phyloP scores from a whole-genome alignment of 2,888 invertebrate species.

The Phorcus lineatus region DNA sequence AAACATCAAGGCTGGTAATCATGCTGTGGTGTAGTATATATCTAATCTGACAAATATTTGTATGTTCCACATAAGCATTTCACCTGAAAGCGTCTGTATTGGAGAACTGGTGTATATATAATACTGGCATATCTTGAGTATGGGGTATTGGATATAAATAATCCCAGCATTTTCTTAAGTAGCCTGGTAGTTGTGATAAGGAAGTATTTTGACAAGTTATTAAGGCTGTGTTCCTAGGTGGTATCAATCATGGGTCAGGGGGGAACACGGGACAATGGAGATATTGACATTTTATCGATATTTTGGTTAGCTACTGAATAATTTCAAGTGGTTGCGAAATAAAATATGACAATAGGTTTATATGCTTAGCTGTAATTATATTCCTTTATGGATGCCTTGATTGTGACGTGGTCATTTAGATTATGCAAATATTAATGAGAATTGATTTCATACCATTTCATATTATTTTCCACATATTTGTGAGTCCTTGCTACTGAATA shows the following conservation, averaged over 20 bases:
- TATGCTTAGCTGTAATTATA: too few species aligned
- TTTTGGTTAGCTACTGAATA: background rate
- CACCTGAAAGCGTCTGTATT: background rate
- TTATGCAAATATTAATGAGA: too few species aligned
- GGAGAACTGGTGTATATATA: background rate
- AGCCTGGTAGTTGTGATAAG: background rate
- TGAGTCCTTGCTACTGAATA: too few species aligned
- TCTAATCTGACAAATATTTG: too few species aligned
- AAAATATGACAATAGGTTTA: background rate
- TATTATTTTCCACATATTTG: too few species aligned
- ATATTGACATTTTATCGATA: background rate
- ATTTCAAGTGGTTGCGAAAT: background rate
- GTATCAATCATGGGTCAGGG: background rate
- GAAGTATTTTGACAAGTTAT: background rate
- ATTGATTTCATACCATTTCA: too few species aligned
- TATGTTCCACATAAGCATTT: too few species aligned
- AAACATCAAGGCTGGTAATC: too few species aligned
- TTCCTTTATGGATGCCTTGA: too few species aligned
- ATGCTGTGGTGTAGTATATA: too few species aligned
- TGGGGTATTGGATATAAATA: background rate
- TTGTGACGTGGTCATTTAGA: too few species aligned
- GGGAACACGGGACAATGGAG: background rate
- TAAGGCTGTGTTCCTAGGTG: background rate
- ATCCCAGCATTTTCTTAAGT: background rate
- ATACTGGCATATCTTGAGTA: background rate